A percentile compares a stretch with the other conserved stretches of the same genome.
Evolutionary conservation across 2,113 vertebrate species (phyloP).

Genomic region (Xiphias gladius): DNA sequence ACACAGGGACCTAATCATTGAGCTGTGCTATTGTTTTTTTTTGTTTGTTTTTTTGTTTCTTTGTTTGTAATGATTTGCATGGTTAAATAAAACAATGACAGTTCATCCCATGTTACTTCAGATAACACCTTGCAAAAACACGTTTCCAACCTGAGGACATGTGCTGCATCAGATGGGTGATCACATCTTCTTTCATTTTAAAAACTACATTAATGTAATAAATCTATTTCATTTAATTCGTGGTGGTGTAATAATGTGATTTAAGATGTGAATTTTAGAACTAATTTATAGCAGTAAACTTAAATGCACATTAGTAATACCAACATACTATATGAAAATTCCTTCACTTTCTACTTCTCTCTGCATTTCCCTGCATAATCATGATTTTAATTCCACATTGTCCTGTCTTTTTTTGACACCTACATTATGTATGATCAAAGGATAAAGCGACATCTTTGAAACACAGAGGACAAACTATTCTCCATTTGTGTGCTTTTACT

Average conservation of each 20-base stretch:
- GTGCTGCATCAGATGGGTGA: conserved; percentile 22
- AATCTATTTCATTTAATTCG: background rate
- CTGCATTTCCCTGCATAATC: background rate
- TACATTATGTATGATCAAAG: conserved; percentile 20
- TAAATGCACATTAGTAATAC: background rate
- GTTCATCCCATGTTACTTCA: background rate
- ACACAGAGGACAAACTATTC: conserved; percentile 5
- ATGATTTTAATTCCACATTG: background rate
- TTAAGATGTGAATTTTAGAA: background rate
- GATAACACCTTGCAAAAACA: conserved; percentile 19
- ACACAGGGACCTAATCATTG: conserved; percentile 2
- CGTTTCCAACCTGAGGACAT: conserved; percentile 17
- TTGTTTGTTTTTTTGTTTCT: too few species aligned
- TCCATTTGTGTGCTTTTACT: conserved; percentile 15
- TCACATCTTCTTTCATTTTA: background rate
- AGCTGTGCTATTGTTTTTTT: background rate
- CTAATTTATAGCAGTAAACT: too few species aligned
- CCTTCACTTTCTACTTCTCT: background rate
- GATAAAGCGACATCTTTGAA: background rate
- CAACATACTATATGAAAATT: background rate
- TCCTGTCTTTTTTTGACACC: conserved; percentile 1
- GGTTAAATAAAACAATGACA: background rate
- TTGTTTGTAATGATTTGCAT: background rate
- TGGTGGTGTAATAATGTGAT: background rate
- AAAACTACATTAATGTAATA: background rate